Conservation (phyloP, 2,888 invertebrate species). For the Eristalis tenax region DNA sequence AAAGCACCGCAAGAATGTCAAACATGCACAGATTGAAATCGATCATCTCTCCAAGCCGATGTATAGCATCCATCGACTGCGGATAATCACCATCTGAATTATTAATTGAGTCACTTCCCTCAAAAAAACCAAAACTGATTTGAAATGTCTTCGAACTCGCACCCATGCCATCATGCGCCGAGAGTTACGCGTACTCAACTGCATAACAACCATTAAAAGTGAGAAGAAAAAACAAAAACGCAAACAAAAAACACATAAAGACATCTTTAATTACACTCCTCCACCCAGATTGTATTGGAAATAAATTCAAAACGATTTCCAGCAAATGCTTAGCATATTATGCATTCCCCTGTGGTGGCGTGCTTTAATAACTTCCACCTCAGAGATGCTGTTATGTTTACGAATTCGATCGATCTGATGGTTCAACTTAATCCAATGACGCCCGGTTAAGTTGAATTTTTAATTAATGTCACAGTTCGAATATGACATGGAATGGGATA, state of each 20-base stretch:
- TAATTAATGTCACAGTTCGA: conserved; percentile 51
- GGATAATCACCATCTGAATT: background rate
- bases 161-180: background rate
- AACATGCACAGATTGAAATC: background rate
- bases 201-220: background rate
- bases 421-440: conserved; percentile 34
- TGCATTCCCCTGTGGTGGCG: background rate
- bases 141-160: background rate
- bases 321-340: background rate
- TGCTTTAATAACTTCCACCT: conserved; percentile 20
- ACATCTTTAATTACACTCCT: conserved; percentile 1
- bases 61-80: background rate
- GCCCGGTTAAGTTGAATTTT: conserved; percentile 39
- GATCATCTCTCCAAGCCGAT: background rate
- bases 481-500: conserved; percentile 12
- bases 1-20: background rate
- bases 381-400: conserved; percentile 21
- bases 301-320: conserved; percentile 7
- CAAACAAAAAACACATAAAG: background rate
- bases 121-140: background rate
- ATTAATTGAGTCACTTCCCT: background rate
- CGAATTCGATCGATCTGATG: conserved; percentile 1
- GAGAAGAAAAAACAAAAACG: background rate
- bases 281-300: background rate
- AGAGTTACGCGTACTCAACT: background rate